A percentile compares a stretch with the other conserved stretches of the same genome.
Evolutionary conservation across 2,113 vertebrate genomes (phyloP).

Genomic region (Micronycteris hirsuta): DNA sequence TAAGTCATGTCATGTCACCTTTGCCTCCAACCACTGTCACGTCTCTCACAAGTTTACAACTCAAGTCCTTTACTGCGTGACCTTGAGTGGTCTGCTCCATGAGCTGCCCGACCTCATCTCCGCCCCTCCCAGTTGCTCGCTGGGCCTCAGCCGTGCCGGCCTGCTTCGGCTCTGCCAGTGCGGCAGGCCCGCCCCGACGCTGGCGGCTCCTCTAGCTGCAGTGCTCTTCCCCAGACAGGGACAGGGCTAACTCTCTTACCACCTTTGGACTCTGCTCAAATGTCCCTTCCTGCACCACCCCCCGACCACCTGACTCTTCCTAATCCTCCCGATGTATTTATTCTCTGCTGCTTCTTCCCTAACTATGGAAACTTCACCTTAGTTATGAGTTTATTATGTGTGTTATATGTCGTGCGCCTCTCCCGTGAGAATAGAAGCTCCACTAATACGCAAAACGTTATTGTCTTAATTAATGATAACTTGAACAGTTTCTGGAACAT

Average conservation of each 20-base stretch:
- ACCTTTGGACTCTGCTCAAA: neutral
- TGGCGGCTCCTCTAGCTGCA: neutral
- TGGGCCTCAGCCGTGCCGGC: neutral
- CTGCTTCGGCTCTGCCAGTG: neutral
- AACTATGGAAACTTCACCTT: neutral
- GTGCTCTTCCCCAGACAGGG: neutral
- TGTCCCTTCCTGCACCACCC: neutral
- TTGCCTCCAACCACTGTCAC: neutral
- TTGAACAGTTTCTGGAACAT: neutral
- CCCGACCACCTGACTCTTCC: neutral
- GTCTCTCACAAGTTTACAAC: neutral
- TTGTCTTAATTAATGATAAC: neutral
- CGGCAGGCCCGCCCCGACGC: neutral
- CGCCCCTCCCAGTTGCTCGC: neutral
- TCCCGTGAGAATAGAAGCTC: neutral
- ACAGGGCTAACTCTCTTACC: neutral
- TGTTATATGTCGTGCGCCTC: neutral
- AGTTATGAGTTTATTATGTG: neutral
- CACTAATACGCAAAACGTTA: neutral
- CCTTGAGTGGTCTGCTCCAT: neutral
- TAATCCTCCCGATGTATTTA: neutral
- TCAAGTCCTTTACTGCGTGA: neutral
- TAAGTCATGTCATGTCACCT: neutral
- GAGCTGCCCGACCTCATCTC: neutral
- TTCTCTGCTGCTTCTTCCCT: neutral